Base-by-base conservation (phyloP, 2,888 invertebrate species). In the Eugnorisma glareosa region DNA sequence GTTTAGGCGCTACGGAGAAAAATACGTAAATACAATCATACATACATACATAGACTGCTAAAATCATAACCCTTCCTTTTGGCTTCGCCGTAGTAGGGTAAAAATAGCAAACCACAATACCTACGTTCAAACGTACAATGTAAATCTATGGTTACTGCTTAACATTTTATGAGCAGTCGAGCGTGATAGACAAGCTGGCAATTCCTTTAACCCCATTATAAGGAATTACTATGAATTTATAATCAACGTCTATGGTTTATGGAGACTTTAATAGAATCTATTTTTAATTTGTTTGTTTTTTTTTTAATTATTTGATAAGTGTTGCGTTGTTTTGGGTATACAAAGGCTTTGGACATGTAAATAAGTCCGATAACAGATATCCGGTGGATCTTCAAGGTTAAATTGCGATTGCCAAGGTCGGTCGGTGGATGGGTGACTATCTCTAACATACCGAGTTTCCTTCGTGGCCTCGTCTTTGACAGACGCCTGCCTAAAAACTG, bases 221-320 rank as follows among this genome's bases (percentile, higher is more conserved):
- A 37, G 67, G 73, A 85, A 85, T 80, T 68, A 37, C 57, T 13
- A 35, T 66, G 77, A 73, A 73, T 84, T 85, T 81, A 85, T 81
- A 63, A 85, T 71, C 67, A 84, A 84, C 57, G 51, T 45, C 67
- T 73, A 37, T 37, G 61, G 69, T 54, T 35, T 21, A 64, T 6
- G 28, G 59, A 40, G 43, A 11, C n/a, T 61, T 67, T 82, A 71
- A 80, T 71, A 31, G 73, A 35, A 40, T 10, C 2, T n/a, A n/a
- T 68, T 72, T 82, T 64, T 51, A 6, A 24, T 71, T 54, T 71
- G 13, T 76, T 67, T 73, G 35, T 66, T 35, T 48, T 67, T 8
- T 5, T 15, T 57, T 43, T 43, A 35, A 7, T 45, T 1, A 28
- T 15, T 24, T 8, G 1, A 21, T 54, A 48, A 7, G 31, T 8